Percentiles rank a stretch among this genome's conserved stretches.
phyloP scores from a whole-genome alignment of 2,888 invertebrate species.

The Metalampra italica region DNA sequence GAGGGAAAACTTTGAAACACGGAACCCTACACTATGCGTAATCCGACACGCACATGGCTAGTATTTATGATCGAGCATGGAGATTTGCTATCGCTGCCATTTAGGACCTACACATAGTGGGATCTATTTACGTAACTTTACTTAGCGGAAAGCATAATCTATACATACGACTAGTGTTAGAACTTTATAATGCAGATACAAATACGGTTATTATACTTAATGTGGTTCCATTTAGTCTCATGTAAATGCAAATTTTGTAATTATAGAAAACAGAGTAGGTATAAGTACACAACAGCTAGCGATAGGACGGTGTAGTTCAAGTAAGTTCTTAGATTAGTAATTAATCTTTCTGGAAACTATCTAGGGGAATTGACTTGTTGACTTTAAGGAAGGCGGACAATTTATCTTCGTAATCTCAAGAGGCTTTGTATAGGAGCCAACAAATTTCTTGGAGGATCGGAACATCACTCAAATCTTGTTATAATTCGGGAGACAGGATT shows the following conservation, averaged over 20 bases:
- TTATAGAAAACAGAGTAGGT: not conserved
- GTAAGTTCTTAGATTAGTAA: not conserved
- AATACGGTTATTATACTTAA: too few species aligned
- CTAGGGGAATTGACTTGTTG: conserved; percentile 13
- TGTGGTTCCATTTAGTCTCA: too few species aligned
- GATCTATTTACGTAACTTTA: too few species aligned
- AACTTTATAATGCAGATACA: too few species aligned
- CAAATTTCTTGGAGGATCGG: conserved; percentile 32
- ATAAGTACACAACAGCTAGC: not conserved
- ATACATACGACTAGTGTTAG: too few species aligned
- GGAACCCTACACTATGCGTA: too few species aligned
- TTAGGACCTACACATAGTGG: too few species aligned
- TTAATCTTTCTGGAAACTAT: conserved; percentile 4
- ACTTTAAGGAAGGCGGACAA: conserved; percentile 19
- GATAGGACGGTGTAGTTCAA: not conserved
- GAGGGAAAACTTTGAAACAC: too few species aligned
- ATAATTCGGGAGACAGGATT: conserved; percentile 62
- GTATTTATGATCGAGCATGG: too few species aligned
- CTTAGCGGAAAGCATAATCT: too few species aligned
- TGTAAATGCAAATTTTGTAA: not conserved
- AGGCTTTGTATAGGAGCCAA: conserved; percentile 25
- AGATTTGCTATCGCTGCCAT: too few species aligned
- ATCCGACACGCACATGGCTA: too few species aligned
- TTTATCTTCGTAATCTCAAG: conserved; percentile 40
- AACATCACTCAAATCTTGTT: conserved; percentile 64